Conservation (phyloP, 2,888 invertebrate species). For the Eilema griseolum region DNA sequence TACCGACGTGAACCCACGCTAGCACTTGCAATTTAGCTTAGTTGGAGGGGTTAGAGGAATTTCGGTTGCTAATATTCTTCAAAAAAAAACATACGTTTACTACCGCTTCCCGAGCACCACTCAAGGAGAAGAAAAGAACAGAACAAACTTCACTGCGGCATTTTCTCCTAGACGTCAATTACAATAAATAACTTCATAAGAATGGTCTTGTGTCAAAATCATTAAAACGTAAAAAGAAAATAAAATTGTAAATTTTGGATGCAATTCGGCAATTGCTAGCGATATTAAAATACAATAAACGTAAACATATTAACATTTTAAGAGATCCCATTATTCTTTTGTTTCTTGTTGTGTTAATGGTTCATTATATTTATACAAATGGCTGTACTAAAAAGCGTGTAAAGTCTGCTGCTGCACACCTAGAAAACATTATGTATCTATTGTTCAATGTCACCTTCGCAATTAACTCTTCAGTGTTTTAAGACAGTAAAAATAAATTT, state of each 20-base stretch:
- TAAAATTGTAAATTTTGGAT: background rate
- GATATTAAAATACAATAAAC: background rate
- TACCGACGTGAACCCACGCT: too few species aligned
- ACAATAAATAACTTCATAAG: too few species aligned
- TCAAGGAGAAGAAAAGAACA: too few species aligned
- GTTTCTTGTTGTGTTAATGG: background rate
- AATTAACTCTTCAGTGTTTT: background rate
- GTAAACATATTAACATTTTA: background rate
- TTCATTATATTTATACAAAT: background rate
- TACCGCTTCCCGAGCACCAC: too few species aligned
- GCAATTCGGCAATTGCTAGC: background rate
- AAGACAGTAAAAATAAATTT: slow-evolving; percentile 1
- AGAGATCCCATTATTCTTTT: background rate
- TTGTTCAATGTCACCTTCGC: slow-evolving; percentile 4
- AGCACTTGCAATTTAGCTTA: too few species aligned
- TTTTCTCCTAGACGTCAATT: too few species aligned
- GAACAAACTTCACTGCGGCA: too few species aligned
- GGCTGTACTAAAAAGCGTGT: background rate
- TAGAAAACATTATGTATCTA: background rate
- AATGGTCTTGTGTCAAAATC: too few species aligned
- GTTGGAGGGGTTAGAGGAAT: too few species aligned
- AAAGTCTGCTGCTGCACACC: background rate
- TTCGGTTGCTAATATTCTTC: too few species aligned
- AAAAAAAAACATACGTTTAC: too few species aligned
- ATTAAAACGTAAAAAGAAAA: too few species aligned